Conservation (phyloP, 92 coral and sea anemone species). For the Palythoa grandiflora region DNA sequence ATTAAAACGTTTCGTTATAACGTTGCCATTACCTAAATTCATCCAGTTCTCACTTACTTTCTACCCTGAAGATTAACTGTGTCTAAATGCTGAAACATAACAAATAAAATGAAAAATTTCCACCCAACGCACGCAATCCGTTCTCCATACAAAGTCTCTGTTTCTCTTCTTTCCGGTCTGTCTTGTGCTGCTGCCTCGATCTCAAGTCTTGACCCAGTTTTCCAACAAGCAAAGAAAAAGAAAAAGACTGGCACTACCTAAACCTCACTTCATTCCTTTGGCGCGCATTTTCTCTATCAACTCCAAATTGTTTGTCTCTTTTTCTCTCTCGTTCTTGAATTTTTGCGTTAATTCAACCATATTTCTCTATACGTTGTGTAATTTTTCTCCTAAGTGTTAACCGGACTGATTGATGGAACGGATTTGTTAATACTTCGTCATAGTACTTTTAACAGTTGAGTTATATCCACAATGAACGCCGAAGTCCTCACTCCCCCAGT, state of each 20-base stretch:
- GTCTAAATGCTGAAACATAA: background rate
- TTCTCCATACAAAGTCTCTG: background rate
- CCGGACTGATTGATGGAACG: background rate
- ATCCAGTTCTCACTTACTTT: background rate
- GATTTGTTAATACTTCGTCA: background rate
- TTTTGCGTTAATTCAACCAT: background rate
- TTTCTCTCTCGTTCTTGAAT: background rate
- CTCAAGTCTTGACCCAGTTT: slow-evolving; percentile 34
- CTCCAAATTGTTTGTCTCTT: background rate
- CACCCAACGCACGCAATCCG: background rate
- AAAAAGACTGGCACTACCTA: slow-evolving; percentile 39
- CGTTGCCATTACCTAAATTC: background rate
- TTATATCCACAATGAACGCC: slow-evolving; percentile 52
- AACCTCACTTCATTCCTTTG: background rate
- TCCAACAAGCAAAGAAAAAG: background rate
- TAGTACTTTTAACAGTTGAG: background rate
- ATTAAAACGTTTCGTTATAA: background rate
- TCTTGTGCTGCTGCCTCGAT: slow-evolving; percentile 8
- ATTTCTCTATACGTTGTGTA: background rate
- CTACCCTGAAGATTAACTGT: background rate
- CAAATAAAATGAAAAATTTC: background rate
- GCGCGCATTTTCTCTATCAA: slow-evolving; percentile 25
- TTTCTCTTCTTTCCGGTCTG: slow-evolving; percentile 39
- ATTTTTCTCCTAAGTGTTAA: background rate
- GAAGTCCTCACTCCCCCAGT: slow-evolving; percentile 67